Evolutionary conservation across 2,113 vertebrate species (phyloP).

Genomic region (Poeciliopsis turrubarensis): DNA sequence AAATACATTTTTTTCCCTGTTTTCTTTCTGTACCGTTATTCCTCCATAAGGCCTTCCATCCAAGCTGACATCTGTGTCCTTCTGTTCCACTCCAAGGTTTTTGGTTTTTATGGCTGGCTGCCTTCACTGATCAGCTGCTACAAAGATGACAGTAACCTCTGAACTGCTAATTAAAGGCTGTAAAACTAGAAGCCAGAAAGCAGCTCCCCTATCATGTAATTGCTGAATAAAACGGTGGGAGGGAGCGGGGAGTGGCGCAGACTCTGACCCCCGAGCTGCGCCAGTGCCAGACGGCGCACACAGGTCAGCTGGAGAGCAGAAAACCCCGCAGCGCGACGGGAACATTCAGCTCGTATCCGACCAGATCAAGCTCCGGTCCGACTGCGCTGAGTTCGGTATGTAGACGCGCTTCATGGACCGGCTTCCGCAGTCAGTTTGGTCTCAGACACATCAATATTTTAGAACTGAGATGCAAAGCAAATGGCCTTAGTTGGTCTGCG

Average conservation of each 20-base stretch:
- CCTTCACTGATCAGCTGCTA: neutral
- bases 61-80: too few relatives aligned
- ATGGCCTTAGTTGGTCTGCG: too few relatives aligned
- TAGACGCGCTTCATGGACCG: too few relatives aligned
- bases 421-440: too few relatives aligned
- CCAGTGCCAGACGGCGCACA: neutral
- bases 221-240: neutral
- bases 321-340: neutral
- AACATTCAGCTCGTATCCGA: neutral
- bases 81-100: neutral
- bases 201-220: too few relatives aligned
- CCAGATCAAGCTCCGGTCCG: neutral
- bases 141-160: neutral
- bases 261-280: conserved; percentile 47
- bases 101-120: neutral
- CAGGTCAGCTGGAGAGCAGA: too few relatives aligned
- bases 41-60: neutral
- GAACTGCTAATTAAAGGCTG: too few relatives aligned
- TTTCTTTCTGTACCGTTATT: neutral
- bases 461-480: too few relatives aligned
- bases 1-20: neutral
- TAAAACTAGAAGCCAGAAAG: too few relatives aligned
- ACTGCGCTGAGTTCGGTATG: neutral
- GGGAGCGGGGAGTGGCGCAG: too few relatives aligned
- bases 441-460: too few relatives aligned